phyloP scores from a whole-genome alignment of 2,113 vertebrate species.

The Phocoena sinus region DNA sequence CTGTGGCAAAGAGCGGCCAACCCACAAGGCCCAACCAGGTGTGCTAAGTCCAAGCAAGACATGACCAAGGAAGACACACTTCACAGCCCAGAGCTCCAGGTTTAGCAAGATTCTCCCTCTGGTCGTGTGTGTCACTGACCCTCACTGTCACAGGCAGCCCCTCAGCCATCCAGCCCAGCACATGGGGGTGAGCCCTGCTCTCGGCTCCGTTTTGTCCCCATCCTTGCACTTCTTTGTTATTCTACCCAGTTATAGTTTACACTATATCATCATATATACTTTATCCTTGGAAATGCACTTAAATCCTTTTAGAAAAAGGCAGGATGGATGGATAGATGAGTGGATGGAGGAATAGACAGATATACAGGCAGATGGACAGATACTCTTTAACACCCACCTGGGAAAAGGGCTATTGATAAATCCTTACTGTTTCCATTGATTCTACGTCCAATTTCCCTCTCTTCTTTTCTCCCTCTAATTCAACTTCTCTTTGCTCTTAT shows the following conservation, averaged over 20 bases:
- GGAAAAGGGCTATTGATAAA: neutral
- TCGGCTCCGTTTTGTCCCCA: neutral
- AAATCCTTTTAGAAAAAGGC: neutral
- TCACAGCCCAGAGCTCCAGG: neutral
- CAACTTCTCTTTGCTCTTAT: neutral
- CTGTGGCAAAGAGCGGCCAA: too few relatives aligned
- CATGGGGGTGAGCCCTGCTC: neutral
- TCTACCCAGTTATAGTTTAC: neutral
- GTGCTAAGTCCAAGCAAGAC: neutral
- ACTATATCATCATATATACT: neutral
- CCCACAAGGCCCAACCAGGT: neutral
- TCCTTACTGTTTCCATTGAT: neutral
- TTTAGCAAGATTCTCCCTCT: neutral
- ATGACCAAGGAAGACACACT: neutral
- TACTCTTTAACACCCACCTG: neutral
- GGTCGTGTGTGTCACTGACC: neutral
- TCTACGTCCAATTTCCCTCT: neutral
- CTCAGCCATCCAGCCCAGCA: rapidly evolving
- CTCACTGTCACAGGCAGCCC: neutral
- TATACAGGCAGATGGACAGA: neutral
- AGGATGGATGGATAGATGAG: neutral
- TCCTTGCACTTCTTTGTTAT: neutral
- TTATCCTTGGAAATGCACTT: neutral
- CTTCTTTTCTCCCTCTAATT: neutral
- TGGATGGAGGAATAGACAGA: too few relatives aligned